Evolutionary conservation across 2,888 invertebrate genomes (phyloP).

Genomic region (Sycophila texana): DNA sequence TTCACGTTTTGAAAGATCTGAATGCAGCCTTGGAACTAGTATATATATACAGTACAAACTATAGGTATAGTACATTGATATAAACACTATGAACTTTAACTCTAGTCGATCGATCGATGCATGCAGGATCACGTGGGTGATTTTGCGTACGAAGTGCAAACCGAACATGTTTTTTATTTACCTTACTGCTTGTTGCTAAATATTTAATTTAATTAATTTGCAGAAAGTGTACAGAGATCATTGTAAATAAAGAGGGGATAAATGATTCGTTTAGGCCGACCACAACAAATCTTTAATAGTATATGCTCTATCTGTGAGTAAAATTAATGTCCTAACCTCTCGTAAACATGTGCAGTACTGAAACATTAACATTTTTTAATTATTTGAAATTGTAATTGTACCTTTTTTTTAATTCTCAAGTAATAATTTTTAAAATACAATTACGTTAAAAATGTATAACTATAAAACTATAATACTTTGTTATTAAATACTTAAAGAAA

Average conservation of each 20-base stretch:
- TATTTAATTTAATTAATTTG: not conserved
- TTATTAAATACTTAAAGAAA: not conserved
- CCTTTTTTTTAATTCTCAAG: not conserved
- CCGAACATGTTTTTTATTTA: not conserved
- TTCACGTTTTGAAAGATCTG: too few species aligned
- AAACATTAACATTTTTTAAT: not conserved
- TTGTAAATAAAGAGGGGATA: conserved; percentile 41
- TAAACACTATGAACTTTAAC: too few species aligned
- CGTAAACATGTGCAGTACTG: conserved; percentile 16
- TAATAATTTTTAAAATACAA: not conserved
- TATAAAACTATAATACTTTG: not conserved
- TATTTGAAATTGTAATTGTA: not conserved
- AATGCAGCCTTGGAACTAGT: too few species aligned
- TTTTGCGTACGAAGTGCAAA: too few species aligned
- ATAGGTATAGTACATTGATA: too few species aligned
- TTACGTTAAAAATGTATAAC: not conserved
- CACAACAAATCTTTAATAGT: conserved; percentile 54
- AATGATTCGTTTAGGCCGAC: conserved; percentile 61
- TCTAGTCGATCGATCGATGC: too few species aligned
- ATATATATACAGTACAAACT: too few species aligned
- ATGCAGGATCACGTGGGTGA: too few species aligned
- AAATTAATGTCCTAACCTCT: conserved; percentile 34
- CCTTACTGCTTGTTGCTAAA: not conserved
- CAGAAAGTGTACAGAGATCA: not conserved
- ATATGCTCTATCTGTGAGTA: conserved; percentile 60